Base-by-base conservation (phyloP, 2,797 vertebrate species). In the Mycteria americana region DNA sequence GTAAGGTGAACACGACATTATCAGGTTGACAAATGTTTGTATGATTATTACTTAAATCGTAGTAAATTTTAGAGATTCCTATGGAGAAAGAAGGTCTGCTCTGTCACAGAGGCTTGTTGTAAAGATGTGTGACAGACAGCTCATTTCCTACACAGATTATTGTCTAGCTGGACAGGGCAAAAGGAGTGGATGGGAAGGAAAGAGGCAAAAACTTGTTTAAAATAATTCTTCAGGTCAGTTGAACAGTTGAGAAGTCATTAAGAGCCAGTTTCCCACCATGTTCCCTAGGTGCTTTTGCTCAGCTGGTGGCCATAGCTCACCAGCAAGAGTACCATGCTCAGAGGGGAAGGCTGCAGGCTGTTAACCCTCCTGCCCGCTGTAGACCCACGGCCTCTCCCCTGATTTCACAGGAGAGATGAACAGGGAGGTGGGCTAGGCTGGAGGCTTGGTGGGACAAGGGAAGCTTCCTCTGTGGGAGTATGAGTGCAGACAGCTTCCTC, bases 351-450 rank as follows among this genome's bases (percentile, higher is more conserved):
- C 21, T 30, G 48, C 33, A 56, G 41, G 41, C 75, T 57, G 19
- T 9, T 24, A 15, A 30, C 9, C 9, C 50, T 45, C 35, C 43
- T 31, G 65, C 65, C 30, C 1, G 3, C 69, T n/a, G 50, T 19
- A 53, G 18, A 7, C 43, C 37, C 51, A 16, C 0, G 2, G 37
- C 27, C 43, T 57, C 41, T 39, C 8, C n/a, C 19, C 30, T 8
- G 11, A 7, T 43, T 17, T 67, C 37, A 3, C 2, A 2, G 45
- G 60, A 17, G 14, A 43, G 28, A 19, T 0, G 3, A 67, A 28
- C 30, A 22, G 57, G 48, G 48, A 83, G 72, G 25, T 35, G 39
- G n/a, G 21, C 50, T 17, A 4, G 31, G 50, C 67, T 11, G 59
- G 70, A 62, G 50, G 21, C 23, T 37, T 2, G 1, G 33, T 0